Evolutionary conservation across 2,888 invertebrate genomes (phyloP), one percentile per base, ranked within the genome.

Genomic region (Aphidoletes aphidimyza): DNA sequence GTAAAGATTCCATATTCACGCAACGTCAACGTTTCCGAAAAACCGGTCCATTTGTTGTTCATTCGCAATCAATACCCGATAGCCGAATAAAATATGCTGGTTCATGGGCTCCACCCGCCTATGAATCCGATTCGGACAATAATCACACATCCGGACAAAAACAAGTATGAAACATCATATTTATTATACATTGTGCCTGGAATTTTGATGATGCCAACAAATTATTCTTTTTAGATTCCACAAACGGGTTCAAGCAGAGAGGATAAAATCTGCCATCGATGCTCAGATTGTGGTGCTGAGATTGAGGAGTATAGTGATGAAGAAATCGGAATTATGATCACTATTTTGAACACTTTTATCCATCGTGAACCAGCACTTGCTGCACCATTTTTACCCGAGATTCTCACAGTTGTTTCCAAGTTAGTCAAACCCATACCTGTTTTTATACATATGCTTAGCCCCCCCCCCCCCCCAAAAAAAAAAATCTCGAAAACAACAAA

Each of bases 271-370:
- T 93, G 92, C 87, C 93, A 94, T 85, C 91, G 94, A 89, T 93
- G 91, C 89, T 93, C 96, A 0, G 97, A 98, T 89, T 99, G 99
- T 90, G 97, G 98, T 22, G 94, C 94, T 0, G 92, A 94, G 3
- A 93, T 94, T 86, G 97, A 98, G 89, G 95, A 97, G 89, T 99
- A 98, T 90, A 97, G 97, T 86, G 99, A 99, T 89, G 99, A 99
- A 89, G 98, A 99, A 89, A 92, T 98, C 85, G 98, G 97, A 0
- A 92, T 99, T 85, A 95, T 98, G 88, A 96, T 99, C 87, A 96
- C 98, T 83, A 95, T 95, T 86, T 91, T 99, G 86, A 97, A 97
- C 39, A 98, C 99, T 0, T 98, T 98, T 89, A 96, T 99, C 86
- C 98, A 99, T 88, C 92, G 99, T 34, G 98, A 99, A 89, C 98